Base-by-base conservation (phyloP, 1,140 invertebrate genomes). In the Papilio helenus region DNA sequence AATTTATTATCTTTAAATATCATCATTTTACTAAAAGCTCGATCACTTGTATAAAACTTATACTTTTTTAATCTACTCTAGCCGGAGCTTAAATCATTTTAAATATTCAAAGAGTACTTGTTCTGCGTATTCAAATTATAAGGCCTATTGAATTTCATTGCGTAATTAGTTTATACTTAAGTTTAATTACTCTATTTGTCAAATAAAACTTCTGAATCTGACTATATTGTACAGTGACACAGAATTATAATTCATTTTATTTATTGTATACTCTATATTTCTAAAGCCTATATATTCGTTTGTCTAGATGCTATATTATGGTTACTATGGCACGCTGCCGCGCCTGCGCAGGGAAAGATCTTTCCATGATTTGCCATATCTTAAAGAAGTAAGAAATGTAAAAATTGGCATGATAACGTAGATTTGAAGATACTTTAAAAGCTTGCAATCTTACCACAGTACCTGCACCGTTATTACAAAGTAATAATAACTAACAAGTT, bases 311-410 rank as follows among this genome's bases (percentile, higher is more conserved):
- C 95, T 96, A 91, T 96, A 95, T 95, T 96, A 95, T 89, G 95
- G 95, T 95, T 96, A 96, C 93, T 96, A 96, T 93, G 96, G 96
- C 82, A 96, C 95, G 23, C 95, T 96, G 86, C 96, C 96, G 82
- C 95, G 97, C 87, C 95, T 97, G 83, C 95, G 96, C 83, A 95
- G 97, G 80, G 97, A 97, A 93, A 94, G 96, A 87, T 97, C 97
- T 82, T 97, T 96, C 90, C 96, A 96, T 90, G 97, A 97, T 86
- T 95, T 97, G 87, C 96, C 96, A 79, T 95, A 96, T 86, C 90
- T 96, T 80, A 96, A 95, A 95, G 95, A 96, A 95, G 95, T 96
- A 96, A 96, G 95, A 95, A 73, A 79, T 72, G 58, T 83, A 82
- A 61, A 79, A 87, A 88, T 87, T 88, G 85, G 88, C 90, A 92